Evolutionary conservation across 2,797 vertebrate genomes (phyloP).

Genomic region (Oryzias sinensis): DNA sequence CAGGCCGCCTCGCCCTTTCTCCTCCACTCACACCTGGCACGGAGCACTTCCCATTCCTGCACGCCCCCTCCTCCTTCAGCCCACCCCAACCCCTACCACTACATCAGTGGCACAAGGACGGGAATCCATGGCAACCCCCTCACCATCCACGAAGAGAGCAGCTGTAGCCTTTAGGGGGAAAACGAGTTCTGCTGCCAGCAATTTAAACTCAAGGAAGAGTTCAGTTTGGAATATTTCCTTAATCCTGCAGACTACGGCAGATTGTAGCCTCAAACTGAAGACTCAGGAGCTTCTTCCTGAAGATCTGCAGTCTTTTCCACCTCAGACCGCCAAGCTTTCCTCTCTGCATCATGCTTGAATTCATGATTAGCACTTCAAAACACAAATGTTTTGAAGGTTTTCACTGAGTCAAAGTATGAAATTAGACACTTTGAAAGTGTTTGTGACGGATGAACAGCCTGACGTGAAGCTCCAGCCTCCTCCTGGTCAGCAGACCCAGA

Average conservation of each 20-base stretch:
- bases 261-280: slow-evolving; percentile 12
- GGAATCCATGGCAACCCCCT: slow-evolving; percentile 69
- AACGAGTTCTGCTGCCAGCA: slow-evolving; percentile 25
- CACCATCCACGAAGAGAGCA: slow-evolving; percentile 65
- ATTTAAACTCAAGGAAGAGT: slow-evolving; percentile 7
- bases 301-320: slow-evolving; percentile 61
- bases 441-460: neutral
- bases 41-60: slow-evolving; percentile 80
- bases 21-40: slow-evolving; percentile 79
- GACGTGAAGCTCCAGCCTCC: neutral
- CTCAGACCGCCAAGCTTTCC: slow-evolving; percentile 19
- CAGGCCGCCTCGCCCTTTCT: slow-evolving; percentile 76
- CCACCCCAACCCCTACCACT: slow-evolving; percentile 56
- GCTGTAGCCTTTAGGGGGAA: slow-evolving; percentile 25
- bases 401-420: neutral
- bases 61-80: slow-evolving; percentile 47
- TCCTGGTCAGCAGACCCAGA: slow-evolving; percentile 44
- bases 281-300: slow-evolving; percentile 43
- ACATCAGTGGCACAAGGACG: slow-evolving; percentile 60
- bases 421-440: neutral
- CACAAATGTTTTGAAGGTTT: neutral
- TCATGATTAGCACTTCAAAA: slow-evolving; percentile 13
- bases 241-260: slow-evolving; percentile 25
- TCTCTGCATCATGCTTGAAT: slow-evolving; percentile 26
- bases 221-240: slow-evolving; percentile 13